These are phyloP conservation scores for Rhinolophus sinicus DNA, from an alignment of 2,113 vertebrate species.

Conservation along the genomic window DNA sequence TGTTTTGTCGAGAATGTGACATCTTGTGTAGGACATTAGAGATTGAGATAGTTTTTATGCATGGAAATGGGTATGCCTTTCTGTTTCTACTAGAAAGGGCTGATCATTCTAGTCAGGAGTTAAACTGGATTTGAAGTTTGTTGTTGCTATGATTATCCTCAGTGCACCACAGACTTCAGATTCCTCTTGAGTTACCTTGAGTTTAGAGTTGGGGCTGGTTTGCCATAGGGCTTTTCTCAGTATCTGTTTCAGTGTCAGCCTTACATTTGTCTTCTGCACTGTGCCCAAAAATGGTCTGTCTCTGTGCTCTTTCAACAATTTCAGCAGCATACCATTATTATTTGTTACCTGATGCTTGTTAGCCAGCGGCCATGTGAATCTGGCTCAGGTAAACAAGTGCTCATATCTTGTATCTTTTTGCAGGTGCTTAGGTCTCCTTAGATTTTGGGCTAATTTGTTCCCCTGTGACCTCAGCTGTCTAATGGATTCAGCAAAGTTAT, in stretches of 20 bases:
- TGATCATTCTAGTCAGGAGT: not conserved
- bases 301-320: not conserved
- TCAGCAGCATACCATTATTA: not conserved
- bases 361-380: not conserved
- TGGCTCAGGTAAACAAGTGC: not conserved
- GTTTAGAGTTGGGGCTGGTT: not conserved
- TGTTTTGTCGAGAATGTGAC: not conserved
- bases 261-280: not conserved
- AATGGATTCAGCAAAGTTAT: not conserved
- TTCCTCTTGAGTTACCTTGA: not conserved
- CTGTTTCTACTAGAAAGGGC: not conserved
- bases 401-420: not conserved
- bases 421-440: not conserved
- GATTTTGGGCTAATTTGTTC: not conserved
- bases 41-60: not conserved
- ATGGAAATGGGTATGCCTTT: not conserved
- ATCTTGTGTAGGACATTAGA: not conserved
- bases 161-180: not conserved
- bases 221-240: not conserved
- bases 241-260: not conserved
- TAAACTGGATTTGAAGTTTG: not conserved
- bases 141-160: not conserved
- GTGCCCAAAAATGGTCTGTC: not conserved
- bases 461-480: not conserved
- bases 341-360: not conserved